Conservation (phyloP, 2,113 vertebrate species). For the Salvelinus alpinus region DNA sequence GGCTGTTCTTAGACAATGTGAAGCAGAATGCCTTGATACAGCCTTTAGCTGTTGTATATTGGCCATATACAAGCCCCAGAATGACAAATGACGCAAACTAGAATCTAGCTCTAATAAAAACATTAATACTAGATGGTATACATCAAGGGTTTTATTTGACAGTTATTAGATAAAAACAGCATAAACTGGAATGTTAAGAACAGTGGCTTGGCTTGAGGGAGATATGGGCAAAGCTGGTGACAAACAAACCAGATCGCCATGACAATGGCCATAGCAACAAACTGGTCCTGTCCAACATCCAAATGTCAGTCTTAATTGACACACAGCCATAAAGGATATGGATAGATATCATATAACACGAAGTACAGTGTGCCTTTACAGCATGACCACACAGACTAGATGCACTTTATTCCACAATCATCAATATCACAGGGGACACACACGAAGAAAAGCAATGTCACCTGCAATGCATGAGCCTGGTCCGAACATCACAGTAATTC, state of each 20-base stretch:
- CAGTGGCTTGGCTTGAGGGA: conserved; percentile 45
- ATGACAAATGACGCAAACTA: no score
- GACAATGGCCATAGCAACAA: conserved; percentile 5
- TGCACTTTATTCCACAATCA: not conserved
- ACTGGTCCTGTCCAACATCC: conserved; percentile 15
- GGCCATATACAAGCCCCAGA: no score
- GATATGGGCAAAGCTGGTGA: conserved; percentile 21
- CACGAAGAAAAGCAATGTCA: not conserved
- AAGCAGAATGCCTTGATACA: no score
- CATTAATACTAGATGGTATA: conserved; percentile 54
- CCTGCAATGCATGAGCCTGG: not conserved
- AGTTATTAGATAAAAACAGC: conserved; percentile 63
- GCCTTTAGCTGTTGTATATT: no score
- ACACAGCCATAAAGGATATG: not conserved
- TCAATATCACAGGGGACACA: not conserved
- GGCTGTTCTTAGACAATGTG: no score
- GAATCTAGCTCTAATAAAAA: conserved; percentile 58
- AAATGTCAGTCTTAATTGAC: not conserved
- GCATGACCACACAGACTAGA: not conserved
- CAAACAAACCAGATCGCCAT: conserved; percentile 34
- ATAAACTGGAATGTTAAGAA: conserved; percentile 68
- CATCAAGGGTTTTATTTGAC: conserved; percentile 49
- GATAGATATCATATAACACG: not conserved
- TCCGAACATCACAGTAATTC: not conserved
- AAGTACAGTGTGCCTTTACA: not conserved